Percentiles rank a stretch among this genome's conserved stretches.
phyloP scores from a whole-genome alignment of 2,113 vertebrate genomes.

The Rhea pennata region DNA sequence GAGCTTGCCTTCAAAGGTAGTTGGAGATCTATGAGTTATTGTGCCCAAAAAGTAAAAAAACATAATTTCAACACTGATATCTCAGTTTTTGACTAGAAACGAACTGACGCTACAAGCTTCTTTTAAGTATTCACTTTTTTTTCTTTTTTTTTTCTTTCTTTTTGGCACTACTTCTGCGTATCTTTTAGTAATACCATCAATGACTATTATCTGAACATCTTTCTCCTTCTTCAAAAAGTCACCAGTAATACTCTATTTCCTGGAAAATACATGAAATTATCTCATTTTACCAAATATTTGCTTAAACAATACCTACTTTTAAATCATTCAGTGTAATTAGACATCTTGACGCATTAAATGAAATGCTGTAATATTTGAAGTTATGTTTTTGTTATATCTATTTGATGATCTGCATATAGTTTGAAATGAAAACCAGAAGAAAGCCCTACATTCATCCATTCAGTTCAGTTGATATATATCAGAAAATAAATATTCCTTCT shows the following conservation, averaged over 20 bases:
- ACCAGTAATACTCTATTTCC: neutral
- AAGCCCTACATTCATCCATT: neutral
- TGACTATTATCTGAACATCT: neutral
- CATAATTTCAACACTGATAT: neutral
- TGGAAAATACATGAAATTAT: neutral
- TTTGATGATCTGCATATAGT: neutral
- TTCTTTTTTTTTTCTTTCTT: neutral
- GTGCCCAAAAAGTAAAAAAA: neutral
- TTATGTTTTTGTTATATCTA: neutral
- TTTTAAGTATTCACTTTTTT: neutral
- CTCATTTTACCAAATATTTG: neutral
- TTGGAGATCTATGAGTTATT: neutral
- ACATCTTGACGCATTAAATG: neutral
- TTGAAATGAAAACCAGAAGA: neutral
- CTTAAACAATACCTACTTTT: neutral
- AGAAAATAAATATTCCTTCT: constrained; percentile 33
- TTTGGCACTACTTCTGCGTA: neutral
- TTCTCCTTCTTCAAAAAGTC: neutral
- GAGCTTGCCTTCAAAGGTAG: neutral
- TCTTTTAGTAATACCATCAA: neutral
- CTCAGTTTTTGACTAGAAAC: neutral
- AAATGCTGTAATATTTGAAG: neutral
- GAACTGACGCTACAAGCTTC: neutral
- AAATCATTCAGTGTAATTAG: neutral
- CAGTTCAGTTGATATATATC: neutral